Percentiles rank a stretch among this genome's conserved stretches.
These are phyloP conservation scores for Megaceryle maxima DNA, from an alignment of 2,113 vertebrate genomes.

Conservation along the genomic window DNA sequence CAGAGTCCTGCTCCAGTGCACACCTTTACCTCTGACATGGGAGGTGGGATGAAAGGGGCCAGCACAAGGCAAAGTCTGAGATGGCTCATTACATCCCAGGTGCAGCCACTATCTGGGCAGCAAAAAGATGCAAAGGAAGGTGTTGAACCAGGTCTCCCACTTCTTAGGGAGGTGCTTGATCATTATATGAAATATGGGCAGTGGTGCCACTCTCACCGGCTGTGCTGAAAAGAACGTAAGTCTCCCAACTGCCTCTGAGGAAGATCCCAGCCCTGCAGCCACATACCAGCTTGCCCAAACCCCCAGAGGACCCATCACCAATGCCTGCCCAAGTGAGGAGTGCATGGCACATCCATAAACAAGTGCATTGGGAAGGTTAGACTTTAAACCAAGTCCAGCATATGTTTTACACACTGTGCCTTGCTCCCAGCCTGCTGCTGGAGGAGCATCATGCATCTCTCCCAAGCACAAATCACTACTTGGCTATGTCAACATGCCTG, in stretches of 20 bases:
- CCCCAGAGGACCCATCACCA: neutral
- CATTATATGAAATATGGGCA: neutral
- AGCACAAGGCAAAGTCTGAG: neutral
- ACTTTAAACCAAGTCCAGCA: neutral
- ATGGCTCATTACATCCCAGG: neutral
- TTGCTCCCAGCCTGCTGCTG: neutral
- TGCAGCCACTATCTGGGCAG: neutral
- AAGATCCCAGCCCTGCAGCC: neutral
- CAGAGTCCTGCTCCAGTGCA: neutral
- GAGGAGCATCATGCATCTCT: fast-evolving
- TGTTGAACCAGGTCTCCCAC: neutral
- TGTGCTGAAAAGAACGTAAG: neutral
- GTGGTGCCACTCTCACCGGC: neutral
- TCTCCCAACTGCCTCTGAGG: neutral
- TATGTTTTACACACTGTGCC: neutral
- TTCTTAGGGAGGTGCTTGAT: neutral
- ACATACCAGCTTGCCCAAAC: neutral
- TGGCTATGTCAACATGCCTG: neutral
- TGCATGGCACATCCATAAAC: neutral
- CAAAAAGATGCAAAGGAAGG: neutral
- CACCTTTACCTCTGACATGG: neutral
- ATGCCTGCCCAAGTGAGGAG: fast-evolving
- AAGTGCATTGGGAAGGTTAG: neutral
- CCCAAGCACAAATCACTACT: fast-evolving
- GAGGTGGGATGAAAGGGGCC: neutral